Evolutionary conservation across 2,888 invertebrate genomes (phyloP), one percentile per base, ranked within the genome.

Genomic region (Prostheceraeus crozeri): DNA sequence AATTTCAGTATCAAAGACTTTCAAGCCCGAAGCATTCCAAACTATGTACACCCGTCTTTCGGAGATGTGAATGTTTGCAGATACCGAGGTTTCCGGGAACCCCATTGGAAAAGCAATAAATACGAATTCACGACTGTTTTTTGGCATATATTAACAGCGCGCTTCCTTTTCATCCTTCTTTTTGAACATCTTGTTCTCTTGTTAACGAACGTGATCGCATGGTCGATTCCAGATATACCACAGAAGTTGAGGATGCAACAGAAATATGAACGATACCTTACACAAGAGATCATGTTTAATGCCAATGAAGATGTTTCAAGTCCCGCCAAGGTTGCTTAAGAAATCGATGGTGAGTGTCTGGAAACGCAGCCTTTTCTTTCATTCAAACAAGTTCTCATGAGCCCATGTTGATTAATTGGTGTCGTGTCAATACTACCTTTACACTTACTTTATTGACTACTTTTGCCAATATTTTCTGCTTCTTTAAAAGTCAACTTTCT

Each of bases 101-200:
- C 85, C 21, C 85, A 78, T 28, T n/a, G 31, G 3, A n/a, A 8
- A n/a, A 16, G 3, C 2, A 1, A 46, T 1, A 36, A 19, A 3
- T 71, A 72, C 53, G 54, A 64, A n/a, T 72, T 62, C 56, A 88
- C 87, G 46, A 84, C 86, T 0, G 86, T 87, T 68, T 93, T 89
- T 76, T 96, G 91, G 87, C 85, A 87, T 70, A 83, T 94, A 60
- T 80, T 94, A 68, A 88, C 89, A 2, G 87, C 87, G 1, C 63
- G 68, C 55, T 65, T 75, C 31, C 72, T 71, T 3, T 74, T 75
- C 61, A 67, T 75, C 52, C 69, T 75, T 21, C 67, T 70, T 11
- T 75, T 75, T 68, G 73, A 74, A 35, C 54, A 54, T 16, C 28
- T 54, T n/a, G 54, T 54, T 3, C 35, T 54, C 30, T 35, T 30